Evolutionary conservation across 92 coral and sea anemone species (phyloP).

Genomic region (Porites cylindrica): DNA sequence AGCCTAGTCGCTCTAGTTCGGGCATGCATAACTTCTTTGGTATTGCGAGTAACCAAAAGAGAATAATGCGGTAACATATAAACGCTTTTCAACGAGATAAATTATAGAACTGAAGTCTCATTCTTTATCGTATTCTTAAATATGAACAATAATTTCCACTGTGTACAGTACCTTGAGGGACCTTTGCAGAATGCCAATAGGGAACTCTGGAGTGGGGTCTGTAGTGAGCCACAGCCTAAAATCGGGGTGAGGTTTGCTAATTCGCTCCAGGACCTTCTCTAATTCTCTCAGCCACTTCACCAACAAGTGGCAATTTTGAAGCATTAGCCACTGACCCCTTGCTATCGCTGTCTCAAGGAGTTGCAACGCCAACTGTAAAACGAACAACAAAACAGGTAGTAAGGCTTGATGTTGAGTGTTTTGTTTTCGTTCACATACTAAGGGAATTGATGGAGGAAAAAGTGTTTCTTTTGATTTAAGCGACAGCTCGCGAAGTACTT

Average conservation of each 20-base stretch:
- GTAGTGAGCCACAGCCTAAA: conserved; percentile 99
- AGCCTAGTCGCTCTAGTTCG: too few relatives aligned
- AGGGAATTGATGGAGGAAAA: too few relatives aligned
- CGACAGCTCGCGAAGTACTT: too few relatives aligned
- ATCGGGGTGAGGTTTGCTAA: conserved; percentile 99
- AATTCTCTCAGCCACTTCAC: conserved; percentile 96
- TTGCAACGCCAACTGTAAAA: conserved; percentile 89
- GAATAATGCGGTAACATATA: too few relatives aligned
- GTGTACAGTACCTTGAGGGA: conserved; percentile 83
- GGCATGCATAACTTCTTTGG: too few relatives aligned
- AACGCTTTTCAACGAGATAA: too few relatives aligned
- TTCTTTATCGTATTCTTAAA: too few relatives aligned
- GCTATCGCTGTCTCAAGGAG: conserved; percentile 99
- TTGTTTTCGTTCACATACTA: not conserved
- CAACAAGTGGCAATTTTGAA: conserved; percentile 97
- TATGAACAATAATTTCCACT: not conserved
- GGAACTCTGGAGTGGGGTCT: conserved; percentile 99
- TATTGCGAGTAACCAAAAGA: too few relatives aligned
- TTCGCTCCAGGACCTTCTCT: conserved; percentile 96
- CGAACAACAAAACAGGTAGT: not conserved
- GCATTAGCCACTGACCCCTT: conserved; percentile 99
- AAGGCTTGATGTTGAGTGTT: too few relatives aligned
- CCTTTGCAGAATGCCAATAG: conserved; percentile 96
- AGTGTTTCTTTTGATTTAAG: too few relatives aligned
- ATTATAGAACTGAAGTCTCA: too few relatives aligned